phyloP scores from a whole-genome alignment of 2,113 vertebrate genomes.

The Odocoileus hemionus region DNA sequence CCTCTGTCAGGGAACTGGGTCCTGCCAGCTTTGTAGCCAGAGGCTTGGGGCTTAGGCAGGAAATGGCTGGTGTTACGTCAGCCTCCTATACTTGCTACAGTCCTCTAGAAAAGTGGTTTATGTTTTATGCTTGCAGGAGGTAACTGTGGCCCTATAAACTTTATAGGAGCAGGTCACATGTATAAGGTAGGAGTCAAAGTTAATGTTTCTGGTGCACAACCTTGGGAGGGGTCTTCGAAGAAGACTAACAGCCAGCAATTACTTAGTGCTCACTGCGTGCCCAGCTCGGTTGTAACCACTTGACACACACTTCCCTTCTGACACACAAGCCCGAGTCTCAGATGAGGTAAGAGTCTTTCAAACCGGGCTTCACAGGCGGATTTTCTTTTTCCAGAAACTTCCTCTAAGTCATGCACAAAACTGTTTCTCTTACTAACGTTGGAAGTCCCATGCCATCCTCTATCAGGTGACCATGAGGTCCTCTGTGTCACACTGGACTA shows the following conservation, averaged over 20 bases:
- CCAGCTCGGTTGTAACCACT: neutral
- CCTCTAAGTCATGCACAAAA: neutral
- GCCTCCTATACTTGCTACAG: conserved; percentile 39
- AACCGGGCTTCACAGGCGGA: neutral
- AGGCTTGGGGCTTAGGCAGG: neutral
- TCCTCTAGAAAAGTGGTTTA: neutral
- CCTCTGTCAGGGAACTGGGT: accelerated
- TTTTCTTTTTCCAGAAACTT: conserved; percentile 27
- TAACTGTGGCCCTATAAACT: neutral
- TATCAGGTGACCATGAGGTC: neutral
- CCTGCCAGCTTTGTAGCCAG: neutral
- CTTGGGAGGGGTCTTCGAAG: neutral
- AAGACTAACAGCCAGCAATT: neutral
- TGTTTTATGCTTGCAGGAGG: neutral
- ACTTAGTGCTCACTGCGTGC: accelerated
- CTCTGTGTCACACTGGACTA: neutral
- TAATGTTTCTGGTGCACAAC: no score
- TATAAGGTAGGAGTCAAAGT: neutral
- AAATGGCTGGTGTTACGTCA: conserved; percentile 23
- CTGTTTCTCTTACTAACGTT: neutral
- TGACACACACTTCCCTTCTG: neutral
- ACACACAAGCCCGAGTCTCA: neutral
- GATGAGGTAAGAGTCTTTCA: neutral
- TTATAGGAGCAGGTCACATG: neutral
- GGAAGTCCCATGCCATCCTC: neutral